Conservation (phyloP, 1,140 invertebrate genomes). For the Rhopalosiphum padi region DNA sequence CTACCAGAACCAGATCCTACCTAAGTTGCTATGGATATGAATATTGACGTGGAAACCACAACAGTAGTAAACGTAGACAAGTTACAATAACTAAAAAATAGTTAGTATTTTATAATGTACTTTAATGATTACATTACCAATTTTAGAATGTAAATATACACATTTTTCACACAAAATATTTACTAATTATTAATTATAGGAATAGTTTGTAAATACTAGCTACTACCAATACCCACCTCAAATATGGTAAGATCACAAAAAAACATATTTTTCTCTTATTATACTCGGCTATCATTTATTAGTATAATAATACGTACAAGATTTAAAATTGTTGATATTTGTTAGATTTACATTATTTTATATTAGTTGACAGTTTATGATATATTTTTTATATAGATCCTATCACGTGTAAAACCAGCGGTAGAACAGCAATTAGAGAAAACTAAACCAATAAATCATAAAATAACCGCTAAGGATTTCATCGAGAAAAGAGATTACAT, state of each 20-base stretch:
- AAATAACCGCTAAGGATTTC: slow-evolving; percentile 83
- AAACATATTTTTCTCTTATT: neutral
- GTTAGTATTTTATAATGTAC: neutral
- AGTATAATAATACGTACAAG: neutral
- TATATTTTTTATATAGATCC: slow-evolving; percentile 67
- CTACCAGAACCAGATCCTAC: neutral
- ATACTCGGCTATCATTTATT: neutral
- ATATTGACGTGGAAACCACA: neutral
- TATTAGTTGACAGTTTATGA: neutral
- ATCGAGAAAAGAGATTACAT: slow-evolving; percentile 88
- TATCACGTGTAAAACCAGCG: slow-evolving; percentile 76
- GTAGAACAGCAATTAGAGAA: slow-evolving; percentile 64
- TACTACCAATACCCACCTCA: neutral
- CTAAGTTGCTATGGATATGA: slow-evolving; percentile 32
- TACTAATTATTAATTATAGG: neutral
- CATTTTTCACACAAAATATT: neutral
- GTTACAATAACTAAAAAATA: neutral
- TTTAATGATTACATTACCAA: neutral
- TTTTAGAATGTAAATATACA: neutral
- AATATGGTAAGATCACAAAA: neutral
- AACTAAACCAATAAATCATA: slow-evolving; percentile 40
- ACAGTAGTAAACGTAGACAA: neutral
- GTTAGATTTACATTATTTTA: too few relatives aligned
- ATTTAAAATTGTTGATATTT: neutral
- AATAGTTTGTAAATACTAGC: neutral